Evolutionary conservation across 2,888 invertebrate genomes (phyloP).

Genomic region (Morpho deidamia): DNA sequence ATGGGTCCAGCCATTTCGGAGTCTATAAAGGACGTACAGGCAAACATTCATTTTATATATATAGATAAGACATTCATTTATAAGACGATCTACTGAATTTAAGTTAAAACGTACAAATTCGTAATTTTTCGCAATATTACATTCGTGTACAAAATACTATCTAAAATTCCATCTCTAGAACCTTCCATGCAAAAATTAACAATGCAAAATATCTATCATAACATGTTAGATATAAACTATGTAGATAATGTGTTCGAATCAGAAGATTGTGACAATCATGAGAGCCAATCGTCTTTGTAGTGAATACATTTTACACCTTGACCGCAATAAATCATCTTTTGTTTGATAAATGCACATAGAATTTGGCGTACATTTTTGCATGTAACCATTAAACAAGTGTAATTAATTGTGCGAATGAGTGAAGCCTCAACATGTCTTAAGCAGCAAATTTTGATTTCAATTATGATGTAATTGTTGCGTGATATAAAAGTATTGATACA

Average conservation of each 20-base stretch:
- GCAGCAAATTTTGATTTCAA: slow-evolving; percentile 15
- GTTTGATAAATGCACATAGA: slow-evolving; percentile 25
- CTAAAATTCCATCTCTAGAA: no score
- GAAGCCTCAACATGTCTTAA: slow-evolving; percentile 20
- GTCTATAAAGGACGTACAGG: no score
- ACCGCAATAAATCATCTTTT: slow-evolving; percentile 34
- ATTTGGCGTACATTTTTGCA: slow-evolving; percentile 20
- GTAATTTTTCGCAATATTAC: no score
- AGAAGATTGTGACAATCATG: slow-evolving; percentile 28
- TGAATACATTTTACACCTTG: slow-evolving; percentile 28
- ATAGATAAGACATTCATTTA: no score
- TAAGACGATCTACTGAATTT: no score
- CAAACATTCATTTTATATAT: no score
- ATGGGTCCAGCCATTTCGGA: no score
- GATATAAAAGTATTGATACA: slow-evolving; percentile 4
- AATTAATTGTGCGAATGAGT: slow-evolving; percentile 22
- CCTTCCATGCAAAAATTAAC: background rate
- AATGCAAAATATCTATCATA: no score
- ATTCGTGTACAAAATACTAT: no score
- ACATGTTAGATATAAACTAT: no score
- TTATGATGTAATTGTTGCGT: slow-evolving; percentile 9
- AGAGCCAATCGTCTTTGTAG: slow-evolving; percentile 31
- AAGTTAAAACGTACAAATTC: no score
- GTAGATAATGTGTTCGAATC: slow-evolving; percentile 11
- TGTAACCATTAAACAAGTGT: slow-evolving; percentile 13